A percentile compares a stretch with the other conserved stretches of the same genome.
Evolutionary conservation across 2,113 vertebrate genomes (phyloP).

Genomic region (Bambusicola thoracicus): DNA sequence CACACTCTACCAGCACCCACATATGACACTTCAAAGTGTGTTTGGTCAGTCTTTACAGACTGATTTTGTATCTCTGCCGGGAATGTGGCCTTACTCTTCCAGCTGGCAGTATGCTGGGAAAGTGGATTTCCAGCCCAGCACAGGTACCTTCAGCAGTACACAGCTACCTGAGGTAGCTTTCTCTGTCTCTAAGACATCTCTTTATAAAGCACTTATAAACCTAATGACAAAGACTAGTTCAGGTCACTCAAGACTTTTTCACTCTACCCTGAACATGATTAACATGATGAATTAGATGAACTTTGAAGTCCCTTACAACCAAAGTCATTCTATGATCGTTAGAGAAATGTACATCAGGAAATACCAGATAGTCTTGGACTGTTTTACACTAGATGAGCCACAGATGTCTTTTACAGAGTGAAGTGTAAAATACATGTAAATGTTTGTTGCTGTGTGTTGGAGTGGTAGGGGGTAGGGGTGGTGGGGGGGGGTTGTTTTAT

Average conservation of each 20-base stretch:
- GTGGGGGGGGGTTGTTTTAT: background rate
- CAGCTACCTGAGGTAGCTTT: background rate
- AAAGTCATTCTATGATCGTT: background rate
- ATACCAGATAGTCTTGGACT: background rate
- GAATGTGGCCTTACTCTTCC: background rate
- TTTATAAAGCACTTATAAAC: background rate
- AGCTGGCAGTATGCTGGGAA: background rate
- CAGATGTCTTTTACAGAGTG: conserved; percentile 3
- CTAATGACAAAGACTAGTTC: background rate
- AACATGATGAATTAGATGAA: no score
- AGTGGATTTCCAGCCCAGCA: background rate
- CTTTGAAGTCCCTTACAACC: no score
- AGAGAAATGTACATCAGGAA: background rate
- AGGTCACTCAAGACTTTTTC: background rate
- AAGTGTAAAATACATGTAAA: conserved; percentile 56
- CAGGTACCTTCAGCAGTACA: background rate
- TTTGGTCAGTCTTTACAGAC: background rate
- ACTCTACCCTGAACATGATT: background rate
- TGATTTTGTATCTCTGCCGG: background rate
- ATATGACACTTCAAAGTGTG: background rate
- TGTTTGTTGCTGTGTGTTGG: conserved; percentile 29
- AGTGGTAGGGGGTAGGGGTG: no score
- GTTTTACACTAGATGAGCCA: background rate
- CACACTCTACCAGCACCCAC: background rate
- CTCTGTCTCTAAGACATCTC: background rate